Percentiles rank a stretch among this genome's conserved stretches.
Evolutionary conservation across 2,888 invertebrate genomes (phyloP).

Genomic region (Siphonodentalium dalli): DNA sequence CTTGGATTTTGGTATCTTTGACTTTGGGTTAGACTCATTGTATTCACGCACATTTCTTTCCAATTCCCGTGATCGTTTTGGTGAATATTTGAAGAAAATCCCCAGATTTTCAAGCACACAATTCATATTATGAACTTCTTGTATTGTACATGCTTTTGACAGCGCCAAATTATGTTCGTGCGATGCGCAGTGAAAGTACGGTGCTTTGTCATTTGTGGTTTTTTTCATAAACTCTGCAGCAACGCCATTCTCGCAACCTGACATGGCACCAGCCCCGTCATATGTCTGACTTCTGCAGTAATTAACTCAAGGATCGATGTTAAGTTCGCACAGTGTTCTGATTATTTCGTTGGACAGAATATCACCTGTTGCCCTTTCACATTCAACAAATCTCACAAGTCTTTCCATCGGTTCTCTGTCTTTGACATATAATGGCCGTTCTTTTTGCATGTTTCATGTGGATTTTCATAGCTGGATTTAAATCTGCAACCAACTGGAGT

Average conservation of each 20-base stretch:
- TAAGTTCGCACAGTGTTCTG: not conserved
- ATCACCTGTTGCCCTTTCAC: not conserved
- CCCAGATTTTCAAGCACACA: not conserved
- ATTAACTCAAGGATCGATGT: not conserved
- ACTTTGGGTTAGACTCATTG: too few species aligned
- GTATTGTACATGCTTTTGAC: not conserved
- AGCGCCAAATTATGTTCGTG: not conserved
- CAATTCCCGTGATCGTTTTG: too few species aligned
- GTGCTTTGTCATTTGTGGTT: not conserved
- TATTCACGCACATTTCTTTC: too few species aligned
- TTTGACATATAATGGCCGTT: too few species aligned
- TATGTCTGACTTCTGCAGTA: not conserved
- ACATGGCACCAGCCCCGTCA: not conserved
- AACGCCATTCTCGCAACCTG: not conserved
- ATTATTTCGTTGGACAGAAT: not conserved
- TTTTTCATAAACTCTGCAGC: not conserved
- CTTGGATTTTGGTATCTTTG: too few species aligned
- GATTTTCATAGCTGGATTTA: conserved; percentile 9
- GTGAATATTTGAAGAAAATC: not conserved
- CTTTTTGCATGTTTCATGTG: too few species aligned
- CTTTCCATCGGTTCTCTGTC: conserved; percentile 18
- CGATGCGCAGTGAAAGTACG: not conserved
- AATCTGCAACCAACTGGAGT: conserved; percentile 14
- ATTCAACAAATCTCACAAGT: conserved; percentile 11
- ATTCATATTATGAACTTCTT: not conserved